Conservation (phyloP, 2,113 vertebrate genomes). For the Bambusicola thoracicus region DNA sequence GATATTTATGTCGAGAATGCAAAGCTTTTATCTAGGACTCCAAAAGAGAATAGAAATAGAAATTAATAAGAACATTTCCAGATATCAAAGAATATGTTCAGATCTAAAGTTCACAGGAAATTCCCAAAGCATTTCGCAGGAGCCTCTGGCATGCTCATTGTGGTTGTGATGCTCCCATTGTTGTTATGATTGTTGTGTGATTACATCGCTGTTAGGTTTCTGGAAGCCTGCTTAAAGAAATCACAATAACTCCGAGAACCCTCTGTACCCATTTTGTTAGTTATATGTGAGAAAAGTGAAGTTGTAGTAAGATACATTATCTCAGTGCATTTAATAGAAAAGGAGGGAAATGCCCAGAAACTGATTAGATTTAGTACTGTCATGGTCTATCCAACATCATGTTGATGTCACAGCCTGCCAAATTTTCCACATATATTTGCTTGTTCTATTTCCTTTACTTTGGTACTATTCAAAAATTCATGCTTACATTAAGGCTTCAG, state of each 20-base stretch:
- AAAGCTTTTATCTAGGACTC: background rate
- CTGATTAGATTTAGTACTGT: background rate
- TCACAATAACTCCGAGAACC: background rate
- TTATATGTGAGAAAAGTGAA: background rate
- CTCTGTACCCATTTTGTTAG: background rate
- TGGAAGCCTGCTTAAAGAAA: background rate
- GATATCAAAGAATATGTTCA: too few relatives aligned
- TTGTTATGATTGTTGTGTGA: background rate
- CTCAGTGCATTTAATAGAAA: background rate
- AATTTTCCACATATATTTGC: background rate
- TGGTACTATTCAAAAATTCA: background rate
- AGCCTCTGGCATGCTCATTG: background rate
- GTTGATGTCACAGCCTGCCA: background rate
- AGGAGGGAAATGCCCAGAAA: background rate
- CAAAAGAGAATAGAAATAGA: background rate
- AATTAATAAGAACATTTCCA: background rate
- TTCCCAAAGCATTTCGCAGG: background rate
- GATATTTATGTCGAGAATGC: background rate
- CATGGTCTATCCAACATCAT: background rate
- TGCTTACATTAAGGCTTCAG: background rate
- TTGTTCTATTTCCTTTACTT: background rate
- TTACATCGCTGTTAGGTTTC: accelerated
- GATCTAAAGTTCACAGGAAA: background rate
- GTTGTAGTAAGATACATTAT: background rate
- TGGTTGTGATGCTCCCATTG: background rate